A percentile compares a stretch with the other conserved stretches of the same genome.
Evolutionary conservation across 2,797 vertebrate genomes (phyloP).

Genomic region (Chromobotia macracanthus): DNA sequence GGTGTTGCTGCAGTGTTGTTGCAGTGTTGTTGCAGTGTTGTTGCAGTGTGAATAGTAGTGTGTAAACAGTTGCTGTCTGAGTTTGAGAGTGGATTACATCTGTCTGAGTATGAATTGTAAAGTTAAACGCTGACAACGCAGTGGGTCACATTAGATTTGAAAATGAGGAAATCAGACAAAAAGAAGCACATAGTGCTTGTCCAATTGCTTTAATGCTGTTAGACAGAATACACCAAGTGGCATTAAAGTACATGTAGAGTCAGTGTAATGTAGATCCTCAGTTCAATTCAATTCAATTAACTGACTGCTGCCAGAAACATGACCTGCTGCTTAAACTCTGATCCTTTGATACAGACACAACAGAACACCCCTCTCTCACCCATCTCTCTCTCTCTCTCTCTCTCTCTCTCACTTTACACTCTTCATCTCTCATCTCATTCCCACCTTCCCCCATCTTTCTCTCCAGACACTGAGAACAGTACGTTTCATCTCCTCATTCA

Average conservation of each 20-base stretch:
- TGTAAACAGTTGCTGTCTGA: neutral
- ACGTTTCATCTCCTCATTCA: constrained; percentile 43
- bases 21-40: no score
- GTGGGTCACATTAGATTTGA: neutral
- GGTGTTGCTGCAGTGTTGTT: neutral
- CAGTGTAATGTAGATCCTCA: neutral
- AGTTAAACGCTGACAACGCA: constrained; percentile 15
- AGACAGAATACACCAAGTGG: neutral
- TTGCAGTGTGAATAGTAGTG: neutral
- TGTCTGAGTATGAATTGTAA: neutral
- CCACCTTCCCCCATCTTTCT: constrained; percentile 6
- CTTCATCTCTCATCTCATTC: constrained; percentile 15
- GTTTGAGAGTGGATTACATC: neutral
- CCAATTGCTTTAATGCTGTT: no score
- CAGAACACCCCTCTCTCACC: neutral
- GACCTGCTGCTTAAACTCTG: neutral
- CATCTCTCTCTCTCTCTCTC: constrained; percentile 3
- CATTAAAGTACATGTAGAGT: neutral
- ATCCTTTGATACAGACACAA: constrained; percentile 20
- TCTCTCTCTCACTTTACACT: constrained; percentile 14
- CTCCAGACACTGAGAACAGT: constrained; percentile 33
- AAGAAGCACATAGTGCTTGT: neutral
- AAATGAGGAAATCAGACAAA: constrained; percentile 2
- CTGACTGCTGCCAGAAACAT: constrained; percentile 11
- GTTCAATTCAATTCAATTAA: constrained; percentile 9